phyloP scores from a whole-genome alignment of 2,888 invertebrate genomes.

The Trachelus troglodyta region DNA sequence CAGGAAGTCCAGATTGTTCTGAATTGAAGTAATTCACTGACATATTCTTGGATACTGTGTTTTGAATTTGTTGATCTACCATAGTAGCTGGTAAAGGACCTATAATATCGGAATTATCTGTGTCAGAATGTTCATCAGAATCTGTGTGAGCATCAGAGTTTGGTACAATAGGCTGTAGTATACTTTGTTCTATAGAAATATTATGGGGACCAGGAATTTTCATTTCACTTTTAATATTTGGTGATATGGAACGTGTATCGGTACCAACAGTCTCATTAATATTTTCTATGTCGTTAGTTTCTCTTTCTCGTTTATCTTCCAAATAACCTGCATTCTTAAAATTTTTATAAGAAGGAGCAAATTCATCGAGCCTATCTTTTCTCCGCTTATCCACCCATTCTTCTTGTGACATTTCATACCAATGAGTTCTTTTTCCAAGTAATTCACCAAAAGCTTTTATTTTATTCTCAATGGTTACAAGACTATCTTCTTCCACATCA shows the following conservation, averaged over 20 bases:
- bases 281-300: neutral
- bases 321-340: slow-evolving; percentile 43
- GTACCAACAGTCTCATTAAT: neutral
- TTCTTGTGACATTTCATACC: slow-evolving; percentile 78
- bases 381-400: slow-evolving; percentile 83
- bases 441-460: slow-evolving; percentile 57
- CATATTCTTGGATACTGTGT: neutral
- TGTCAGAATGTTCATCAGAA: slow-evolving; percentile 23
- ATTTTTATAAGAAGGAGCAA: slow-evolving; percentile 74
- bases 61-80: neutral
- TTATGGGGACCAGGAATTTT: too few relatives aligned
- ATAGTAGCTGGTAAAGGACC: slow-evolving; percentile 41
- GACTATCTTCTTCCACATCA: slow-evolving; percentile 38
- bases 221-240: neutral
- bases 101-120: slow-evolving; percentile 37
- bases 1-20: neutral
- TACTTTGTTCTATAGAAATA: neutral
- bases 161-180: neutral
- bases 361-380: slow-evolving; percentile 77
- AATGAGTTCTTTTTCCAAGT: slow-evolving; percentile 65
- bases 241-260: neutral
- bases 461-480: slow-evolving; percentile 54
- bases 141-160: neutral
- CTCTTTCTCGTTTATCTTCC: neutral
- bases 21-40: neutral